phyloP scores from a whole-genome alignment of 2,113 vertebrate species.

The Microtus pennsylvanicus region DNA sequence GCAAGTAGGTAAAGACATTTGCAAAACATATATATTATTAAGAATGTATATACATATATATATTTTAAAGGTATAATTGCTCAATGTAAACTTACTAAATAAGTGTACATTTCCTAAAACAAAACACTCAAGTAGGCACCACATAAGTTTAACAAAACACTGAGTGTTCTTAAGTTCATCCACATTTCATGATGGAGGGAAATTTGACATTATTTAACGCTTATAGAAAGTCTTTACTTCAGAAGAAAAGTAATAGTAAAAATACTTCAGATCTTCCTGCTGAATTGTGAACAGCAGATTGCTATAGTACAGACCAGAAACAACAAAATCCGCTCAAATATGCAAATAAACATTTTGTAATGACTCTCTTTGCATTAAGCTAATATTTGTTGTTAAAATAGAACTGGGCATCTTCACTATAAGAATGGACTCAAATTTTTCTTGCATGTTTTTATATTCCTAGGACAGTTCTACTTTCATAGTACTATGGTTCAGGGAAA shows the following conservation, averaged over 20 bases:
- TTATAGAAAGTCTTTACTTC: not conserved
- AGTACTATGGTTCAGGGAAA: not conserved
- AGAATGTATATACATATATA: not conserved
- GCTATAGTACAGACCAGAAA: conserved; percentile 3
- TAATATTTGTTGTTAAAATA: conserved; percentile 51
- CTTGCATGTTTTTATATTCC: not conserved
- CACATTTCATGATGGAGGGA: not conserved
- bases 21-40: not conserved
- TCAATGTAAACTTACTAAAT: not conserved
- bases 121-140: not conserved
- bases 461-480: conserved; percentile 1
- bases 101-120: not conserved
- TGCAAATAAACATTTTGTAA: conserved; percentile 72
- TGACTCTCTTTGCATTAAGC: conserved; percentile 31
- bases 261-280: not conserved
- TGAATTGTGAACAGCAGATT: not conserved
- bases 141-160: not conserved
- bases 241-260: not conserved
- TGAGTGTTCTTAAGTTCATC: not conserved
- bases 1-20: not conserved
- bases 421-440: conserved; percentile 48
- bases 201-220: not conserved
- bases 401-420: not conserved
- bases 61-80: not conserved
- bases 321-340: conserved; percentile 25